A percentile compares a stretch with the other conserved stretches of the same genome.
Conservation (phyloP, 2,888 invertebrate species). For the Phengaris arion region DNA sequence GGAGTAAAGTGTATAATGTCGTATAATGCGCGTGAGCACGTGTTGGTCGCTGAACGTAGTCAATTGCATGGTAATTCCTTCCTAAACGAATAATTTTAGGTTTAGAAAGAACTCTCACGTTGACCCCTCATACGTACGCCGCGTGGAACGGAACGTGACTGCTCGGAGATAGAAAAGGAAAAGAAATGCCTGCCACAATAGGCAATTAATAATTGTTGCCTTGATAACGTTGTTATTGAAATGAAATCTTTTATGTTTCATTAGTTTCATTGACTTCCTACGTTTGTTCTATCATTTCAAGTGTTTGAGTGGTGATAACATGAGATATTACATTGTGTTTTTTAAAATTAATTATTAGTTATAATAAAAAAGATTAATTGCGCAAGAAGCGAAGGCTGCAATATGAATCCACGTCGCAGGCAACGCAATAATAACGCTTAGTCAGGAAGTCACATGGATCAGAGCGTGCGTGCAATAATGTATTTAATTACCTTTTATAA, state of each 20-base stretch:
- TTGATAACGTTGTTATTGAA: constrained; percentile 48
- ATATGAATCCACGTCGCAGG: constrained; percentile 46
- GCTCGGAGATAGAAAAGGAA: constrained; percentile 48
- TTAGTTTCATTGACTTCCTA: constrained; percentile 17
- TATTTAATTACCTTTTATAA: not conserved
- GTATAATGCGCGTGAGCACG: constrained; percentile 49
- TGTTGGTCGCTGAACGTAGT: constrained; percentile 43
- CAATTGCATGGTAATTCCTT: constrained; percentile 49
- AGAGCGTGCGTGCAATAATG: constrained; percentile 34
- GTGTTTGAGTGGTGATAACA: not conserved
- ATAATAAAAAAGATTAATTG: constrained; percentile 46
- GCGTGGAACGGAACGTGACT: constrained; percentile 63
- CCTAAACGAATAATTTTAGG: constrained; percentile 51
- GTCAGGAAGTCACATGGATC: constrained; percentile 40
- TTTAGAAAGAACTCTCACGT: constrained; percentile 58
- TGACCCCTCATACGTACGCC: constrained; percentile 40
- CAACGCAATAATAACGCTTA: constrained; percentile 45
- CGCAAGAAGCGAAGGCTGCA: constrained; percentile 38
- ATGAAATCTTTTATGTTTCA: constrained; percentile 46
- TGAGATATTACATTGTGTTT: not conserved
- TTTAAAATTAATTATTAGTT: not conserved
- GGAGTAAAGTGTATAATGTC: constrained; percentile 47
- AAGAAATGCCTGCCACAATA: constrained; percentile 56
- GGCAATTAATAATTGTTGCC: constrained; percentile 66
- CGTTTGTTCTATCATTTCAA: not conserved